Evolutionary conservation across 2,113 vertebrate species (phyloP).

Genomic region (Nibea albiflora): DNA sequence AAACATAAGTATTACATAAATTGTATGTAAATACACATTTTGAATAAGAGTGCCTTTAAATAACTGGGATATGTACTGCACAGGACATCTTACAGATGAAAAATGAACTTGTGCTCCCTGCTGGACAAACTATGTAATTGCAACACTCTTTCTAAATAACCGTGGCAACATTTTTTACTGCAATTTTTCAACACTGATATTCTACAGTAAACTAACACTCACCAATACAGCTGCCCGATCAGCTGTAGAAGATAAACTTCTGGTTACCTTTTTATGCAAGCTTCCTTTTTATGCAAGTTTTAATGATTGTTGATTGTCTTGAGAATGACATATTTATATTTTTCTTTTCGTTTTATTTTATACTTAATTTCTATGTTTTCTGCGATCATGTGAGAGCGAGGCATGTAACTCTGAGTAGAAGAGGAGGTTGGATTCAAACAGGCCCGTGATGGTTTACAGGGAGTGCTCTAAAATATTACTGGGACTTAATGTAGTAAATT

Average conservation of each 20-base stretch:
- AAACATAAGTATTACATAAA: too few relatives aligned
- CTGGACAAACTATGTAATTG: neutral
- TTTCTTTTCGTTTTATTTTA: too few relatives aligned
- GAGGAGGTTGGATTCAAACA: constrained; percentile 3
- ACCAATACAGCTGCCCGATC: neutral
- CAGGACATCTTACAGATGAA: neutral
- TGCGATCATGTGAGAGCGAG: neutral
- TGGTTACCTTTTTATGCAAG: neutral
- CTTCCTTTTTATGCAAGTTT: neutral
- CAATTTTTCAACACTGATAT: neutral
- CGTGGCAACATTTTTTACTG: neutral
- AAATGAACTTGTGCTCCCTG: neutral
- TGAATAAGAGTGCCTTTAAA: too few relatives aligned
- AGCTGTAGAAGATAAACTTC: neutral
- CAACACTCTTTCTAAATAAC: neutral
- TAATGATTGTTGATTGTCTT: neutral
- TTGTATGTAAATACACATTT: too few relatives aligned
- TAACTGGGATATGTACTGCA: too few relatives aligned
- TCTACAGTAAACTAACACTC: neutral
- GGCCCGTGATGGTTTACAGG: constrained; percentile 29
- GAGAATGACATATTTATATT: too few relatives aligned
- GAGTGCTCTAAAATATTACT: constrained; percentile 29
- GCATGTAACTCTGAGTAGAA: constrained; percentile 3
- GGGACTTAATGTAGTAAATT: constrained; percentile 41
- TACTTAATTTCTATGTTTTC: neutral